Base-by-base conservation (phyloP, 2,888 invertebrate genomes). In the Mesodorylaimus sp. region DNA sequence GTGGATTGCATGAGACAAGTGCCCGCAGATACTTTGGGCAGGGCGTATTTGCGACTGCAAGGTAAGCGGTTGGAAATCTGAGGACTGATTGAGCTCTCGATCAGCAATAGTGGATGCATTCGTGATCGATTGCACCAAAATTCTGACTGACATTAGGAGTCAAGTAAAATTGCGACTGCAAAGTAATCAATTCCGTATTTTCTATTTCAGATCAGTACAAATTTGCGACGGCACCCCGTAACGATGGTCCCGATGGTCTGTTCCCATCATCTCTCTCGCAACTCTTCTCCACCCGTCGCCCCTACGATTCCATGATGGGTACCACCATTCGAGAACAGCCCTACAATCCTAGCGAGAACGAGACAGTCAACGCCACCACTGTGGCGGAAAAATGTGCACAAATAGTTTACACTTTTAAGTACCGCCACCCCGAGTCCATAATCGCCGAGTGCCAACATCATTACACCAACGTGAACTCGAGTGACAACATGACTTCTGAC, bases 201-300 rank as follows among this genome's bases (percentile, higher is more conserved):
- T n/a, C n/a, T n/a, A n/a, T n/a, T n/a, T n/a, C n/a, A n/a, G n/a
- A n/a, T n/a, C n/a, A n/a, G n/a, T n/a, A n/a, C n/a, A n/a, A n/a
- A n/a, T n/a, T n/a, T n/a, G n/a, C n/a, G n/a, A 39, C 21, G 21
- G 21, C 41, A 21, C 41, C 41, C 16, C 19, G 47, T 25, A 19
- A 19, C n/a, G 50, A 50, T 16, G 48, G 47, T 16, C 27, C 29
- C 21, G 38, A n/a, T 16, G 48, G 50, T 3, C 19, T 50, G 5
- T 37, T 50, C 21, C 50, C 50, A 13, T 13, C 7, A n/a, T n/a
- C 36, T 21, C 21, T 21, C 5, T 13, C 3, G n/a, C 32, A 19
- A 29, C 19, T 50, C 19, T 27, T 27, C 16, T 13, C 29, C 3
- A 36, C 10, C 13, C 47, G 50, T 29, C 50, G 37, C 5, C 45